phyloP scores from a whole-genome alignment of 2,113 vertebrate genomes.

The Hepsetus odoe region DNA sequence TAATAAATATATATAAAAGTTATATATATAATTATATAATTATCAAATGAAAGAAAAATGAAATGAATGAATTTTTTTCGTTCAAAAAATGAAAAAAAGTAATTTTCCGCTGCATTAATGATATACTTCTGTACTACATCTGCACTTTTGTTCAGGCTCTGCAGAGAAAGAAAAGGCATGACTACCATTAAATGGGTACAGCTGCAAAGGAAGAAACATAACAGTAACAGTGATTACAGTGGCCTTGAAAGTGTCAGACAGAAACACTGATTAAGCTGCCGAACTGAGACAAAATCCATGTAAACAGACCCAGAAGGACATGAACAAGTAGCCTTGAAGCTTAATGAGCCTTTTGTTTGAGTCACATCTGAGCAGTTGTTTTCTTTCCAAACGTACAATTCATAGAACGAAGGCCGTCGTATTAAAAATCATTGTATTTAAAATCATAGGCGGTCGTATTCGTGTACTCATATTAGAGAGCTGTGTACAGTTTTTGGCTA shows the following conservation, averaged over 20 bases:
- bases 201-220: background rate
- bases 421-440: no score
- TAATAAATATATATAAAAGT: no score
- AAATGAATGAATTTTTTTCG: no score
- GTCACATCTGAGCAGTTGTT: background rate
- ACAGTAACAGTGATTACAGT: background rate
- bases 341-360: background rate
- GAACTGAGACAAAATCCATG: background rate
- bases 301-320: slow-evolving; percentile 22
- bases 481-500: no score
- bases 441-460: no score
- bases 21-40: no score
- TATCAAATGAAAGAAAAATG: no score
- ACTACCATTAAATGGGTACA: background rate
- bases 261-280: slow-evolving; percentile 4
- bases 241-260: slow-evolving; percentile 3
- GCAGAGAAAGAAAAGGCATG: background rate
- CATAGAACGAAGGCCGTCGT: background rate
- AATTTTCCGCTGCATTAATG: background rate
- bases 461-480: no score
- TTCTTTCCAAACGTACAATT: background rate
- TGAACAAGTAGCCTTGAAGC: background rate
- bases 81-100: no score
- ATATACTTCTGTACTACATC: background rate
- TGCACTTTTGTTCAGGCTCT: background rate